Base-by-base conservation (phyloP, 1,140 invertebrate species). In the Heliconius himera region DNA sequence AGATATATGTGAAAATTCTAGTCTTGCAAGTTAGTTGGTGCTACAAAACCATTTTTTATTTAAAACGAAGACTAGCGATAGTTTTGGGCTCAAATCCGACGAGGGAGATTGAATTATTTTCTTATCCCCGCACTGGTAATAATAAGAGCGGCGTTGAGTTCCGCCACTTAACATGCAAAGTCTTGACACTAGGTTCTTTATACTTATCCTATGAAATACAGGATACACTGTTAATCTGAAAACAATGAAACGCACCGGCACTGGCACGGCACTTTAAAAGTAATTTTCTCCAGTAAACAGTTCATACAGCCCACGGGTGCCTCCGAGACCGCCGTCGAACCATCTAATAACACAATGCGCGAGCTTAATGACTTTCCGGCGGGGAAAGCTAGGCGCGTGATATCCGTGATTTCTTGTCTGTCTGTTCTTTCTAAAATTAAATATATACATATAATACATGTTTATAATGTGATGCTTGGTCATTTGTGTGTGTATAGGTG, bases 311-410 rank as follows among this genome's bases (percentile, higher is more conserved):
- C 56, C 70, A 66, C 54, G 56, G 33, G 56, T 36, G 38, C 75
- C 66, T 51, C 74, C 26, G 26, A 80, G 75, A 76, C 74, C 70
- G 74, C 41, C 46, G n/a, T 76, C 56, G 22, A 79, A 54, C n/a
- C 33, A 60, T 22, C 77, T 76, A 80, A 71, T 75, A 71, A 80
- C 51, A 74, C 74, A 80, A 80, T 80, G 73, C 73, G 77, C 78
- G 74, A 73, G 74, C 79, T 76, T 80, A 80, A 76, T 80, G 79
- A 75, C 38, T 54, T 80, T 80, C 79, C 79, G 79, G 79, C 51
- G 74, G 51, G 36, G 79, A 80, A 80, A 80, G 79, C 74, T 79
- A 29, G n/a, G n/a, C 38, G 49, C 38, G 33, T 46, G 74, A 46
- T 74, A 73, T 54, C 74, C 22, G 66, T 16, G 51, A 73, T 80